These are phyloP conservation scores for Plebejus argus DNA, from an alignment of 2,888 invertebrate genomes.

Conservation along the genomic window DNA sequence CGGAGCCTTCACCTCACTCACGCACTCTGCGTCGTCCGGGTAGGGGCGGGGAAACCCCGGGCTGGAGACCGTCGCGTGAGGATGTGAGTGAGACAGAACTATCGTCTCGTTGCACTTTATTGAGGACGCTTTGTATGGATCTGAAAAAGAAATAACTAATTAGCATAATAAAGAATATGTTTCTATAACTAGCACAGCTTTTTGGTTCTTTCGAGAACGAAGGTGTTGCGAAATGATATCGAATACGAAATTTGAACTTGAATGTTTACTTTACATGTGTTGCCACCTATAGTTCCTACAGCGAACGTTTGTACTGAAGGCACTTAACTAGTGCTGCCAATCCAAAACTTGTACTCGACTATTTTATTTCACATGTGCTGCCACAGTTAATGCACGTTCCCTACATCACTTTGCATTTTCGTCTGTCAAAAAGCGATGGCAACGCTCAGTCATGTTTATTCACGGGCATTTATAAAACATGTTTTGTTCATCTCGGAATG, in stretches of 20 bases:
- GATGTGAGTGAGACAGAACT: slow-evolving; percentile 82
- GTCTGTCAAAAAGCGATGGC: slow-evolving; percentile 12
- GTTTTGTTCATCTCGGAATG: neutral
- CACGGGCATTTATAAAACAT: slow-evolving; percentile 19
- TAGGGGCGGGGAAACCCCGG: slow-evolving; percentile 91
- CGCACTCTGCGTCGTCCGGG: slow-evolving; percentile 88
- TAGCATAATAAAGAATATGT: neutral
- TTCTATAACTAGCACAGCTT: too few relatives aligned
- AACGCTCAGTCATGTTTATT: slow-evolving; percentile 16
- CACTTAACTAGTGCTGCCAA: too few relatives aligned
- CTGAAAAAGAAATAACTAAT: slow-evolving; percentile 53
- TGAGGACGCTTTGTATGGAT: slow-evolving; percentile 66
- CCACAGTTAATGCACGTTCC: too few relatives aligned
- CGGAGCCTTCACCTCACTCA: slow-evolving; percentile 85
- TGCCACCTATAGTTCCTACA: too few relatives aligned
- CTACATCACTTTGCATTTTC: slow-evolving; percentile 1
- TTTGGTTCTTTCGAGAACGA: neutral
- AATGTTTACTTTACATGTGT: too few relatives aligned
- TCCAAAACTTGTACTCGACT: too few relatives aligned
- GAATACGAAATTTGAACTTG: too few relatives aligned
- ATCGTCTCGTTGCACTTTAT: slow-evolving; percentile 85
- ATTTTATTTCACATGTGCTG: too few relatives aligned
- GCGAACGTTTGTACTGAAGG: too few relatives aligned
- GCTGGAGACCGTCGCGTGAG: slow-evolving; percentile 85
- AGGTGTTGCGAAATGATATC: too few relatives aligned